A percentile compares a stretch with the other conserved stretches of the same genome.
These are phyloP conservation scores for Capreolus pygargus DNA, from an alignment of 2,113 vertebrate species.

Conservation along the genomic window DNA sequence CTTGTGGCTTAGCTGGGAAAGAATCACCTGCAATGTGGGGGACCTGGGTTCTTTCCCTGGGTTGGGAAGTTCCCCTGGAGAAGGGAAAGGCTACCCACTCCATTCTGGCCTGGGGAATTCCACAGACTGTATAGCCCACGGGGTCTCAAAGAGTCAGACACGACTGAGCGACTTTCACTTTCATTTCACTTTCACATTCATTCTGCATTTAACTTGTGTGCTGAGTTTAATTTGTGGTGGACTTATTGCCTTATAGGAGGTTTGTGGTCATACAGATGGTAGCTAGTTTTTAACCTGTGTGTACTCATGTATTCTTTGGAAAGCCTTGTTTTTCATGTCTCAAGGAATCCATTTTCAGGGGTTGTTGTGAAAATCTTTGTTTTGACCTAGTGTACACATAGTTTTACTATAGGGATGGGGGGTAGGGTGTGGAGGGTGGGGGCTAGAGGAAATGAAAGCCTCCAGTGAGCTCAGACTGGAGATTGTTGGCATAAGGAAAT, in stretches of 20 bases:
- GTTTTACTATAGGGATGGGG: not conserved
- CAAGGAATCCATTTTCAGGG: not conserved
- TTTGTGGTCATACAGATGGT: not conserved
- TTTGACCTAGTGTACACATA: not conserved
- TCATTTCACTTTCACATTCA: not conserved
- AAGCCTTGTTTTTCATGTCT: not conserved
- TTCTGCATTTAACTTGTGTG: not conserved
- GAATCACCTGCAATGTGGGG: not conserved
- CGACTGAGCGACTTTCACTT: not conserved
- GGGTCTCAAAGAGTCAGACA: not conserved
- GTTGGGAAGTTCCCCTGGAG: not conserved
- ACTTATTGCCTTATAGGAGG: not conserved
- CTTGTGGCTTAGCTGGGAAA: not conserved
- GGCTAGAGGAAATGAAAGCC: not conserved
- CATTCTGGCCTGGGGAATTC: not conserved
- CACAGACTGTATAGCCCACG: not conserved
- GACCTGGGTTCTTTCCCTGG: not conserved
- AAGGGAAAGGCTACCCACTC: not conserved
- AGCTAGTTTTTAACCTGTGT: not conserved
- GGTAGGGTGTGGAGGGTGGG: not conserved
- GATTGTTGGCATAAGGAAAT: not conserved
- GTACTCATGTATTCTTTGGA: not conserved
- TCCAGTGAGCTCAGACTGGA: not conserved
- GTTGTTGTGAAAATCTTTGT: slow-evolving; percentile 21
- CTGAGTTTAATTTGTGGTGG: not conserved